phyloP scores from a whole-genome alignment of 2,797 vertebrate species.

The Perodicticus potto region DNA sequence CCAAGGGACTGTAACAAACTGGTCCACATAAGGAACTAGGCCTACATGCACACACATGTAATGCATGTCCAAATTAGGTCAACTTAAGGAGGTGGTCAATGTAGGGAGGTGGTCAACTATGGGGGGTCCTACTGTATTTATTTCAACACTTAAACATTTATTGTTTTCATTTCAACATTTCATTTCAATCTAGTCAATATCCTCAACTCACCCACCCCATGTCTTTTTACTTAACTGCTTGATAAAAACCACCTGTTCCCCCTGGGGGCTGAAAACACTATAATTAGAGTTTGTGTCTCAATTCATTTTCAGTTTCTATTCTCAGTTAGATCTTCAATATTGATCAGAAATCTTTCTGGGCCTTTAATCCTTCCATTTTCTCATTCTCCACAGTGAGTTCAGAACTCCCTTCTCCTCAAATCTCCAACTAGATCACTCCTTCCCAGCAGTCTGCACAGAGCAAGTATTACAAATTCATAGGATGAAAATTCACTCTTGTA shows the following conservation, averaged over 20 bases:
- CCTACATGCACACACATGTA: no score
- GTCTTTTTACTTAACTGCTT: constrained; percentile 41
- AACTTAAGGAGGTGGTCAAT: no score
- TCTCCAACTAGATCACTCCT: background rate
- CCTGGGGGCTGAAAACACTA: background rate
- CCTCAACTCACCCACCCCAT: background rate
- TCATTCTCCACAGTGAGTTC: constrained; percentile 7
- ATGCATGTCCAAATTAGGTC: no score
- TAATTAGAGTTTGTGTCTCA: background rate
- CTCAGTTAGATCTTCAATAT: background rate
- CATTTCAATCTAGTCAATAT: background rate
- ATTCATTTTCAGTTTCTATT: constrained; percentile 43
- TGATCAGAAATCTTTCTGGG: background rate
- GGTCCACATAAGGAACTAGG: no score
- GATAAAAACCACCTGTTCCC: constrained; percentile 4
- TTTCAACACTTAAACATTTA: background rate
- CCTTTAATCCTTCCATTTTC: constrained; percentile 32
- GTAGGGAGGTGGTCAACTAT: no score
- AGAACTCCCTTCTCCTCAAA: constrained; percentile 29
- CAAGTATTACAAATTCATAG: background rate
- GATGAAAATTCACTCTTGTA: background rate
- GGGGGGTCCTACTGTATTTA: background rate
- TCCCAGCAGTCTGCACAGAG: background rate
- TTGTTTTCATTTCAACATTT: background rate
- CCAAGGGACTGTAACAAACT: no score